Percentiles rank a stretch among this genome's conserved stretches.
phyloP scores from a whole-genome alignment of 1,140 invertebrate genomes.

The Psilanteris sp. region DNA sequence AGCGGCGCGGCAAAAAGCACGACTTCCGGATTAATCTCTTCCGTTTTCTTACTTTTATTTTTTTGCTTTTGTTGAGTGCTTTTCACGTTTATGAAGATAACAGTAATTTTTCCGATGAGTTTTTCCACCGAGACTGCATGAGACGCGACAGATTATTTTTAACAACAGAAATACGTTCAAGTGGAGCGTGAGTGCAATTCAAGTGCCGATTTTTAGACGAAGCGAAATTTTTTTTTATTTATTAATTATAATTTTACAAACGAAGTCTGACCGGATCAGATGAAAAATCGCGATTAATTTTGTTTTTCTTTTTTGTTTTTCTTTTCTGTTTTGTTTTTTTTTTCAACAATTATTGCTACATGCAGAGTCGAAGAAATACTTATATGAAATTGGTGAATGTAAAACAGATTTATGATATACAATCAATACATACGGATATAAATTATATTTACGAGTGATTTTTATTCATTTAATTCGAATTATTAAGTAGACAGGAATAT shows the following conservation, averaged over 20 bases:
- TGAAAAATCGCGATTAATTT: not conserved
- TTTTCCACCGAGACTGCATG: slow-evolving; percentile 19
- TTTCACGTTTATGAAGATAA: slow-evolving; percentile 51
- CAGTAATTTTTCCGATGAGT: slow-evolving; percentile 57
- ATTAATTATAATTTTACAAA: slow-evolving; percentile 28
- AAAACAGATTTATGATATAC: too few species aligned
- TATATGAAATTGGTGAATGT: too few species aligned
- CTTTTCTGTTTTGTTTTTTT: too few species aligned
- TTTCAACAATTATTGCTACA: too few species aligned
- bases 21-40: slow-evolving; percentile 62
- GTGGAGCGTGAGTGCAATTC: slow-evolving; percentile 3
- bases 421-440: too few species aligned
- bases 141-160: slow-evolving; percentile 51
- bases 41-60: slow-evolving; percentile 58
- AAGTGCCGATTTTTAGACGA: slow-evolving; percentile 26
- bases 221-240: slow-evolving; percentile 27
- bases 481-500: too few species aligned
- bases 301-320: too few species aligned
- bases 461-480: too few species aligned
- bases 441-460: too few species aligned
- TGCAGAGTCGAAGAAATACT: too few species aligned
- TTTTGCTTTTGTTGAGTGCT: slow-evolving; percentile 55
- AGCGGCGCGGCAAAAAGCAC: slow-evolving; percentile 40
- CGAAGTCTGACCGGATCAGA: not conserved
- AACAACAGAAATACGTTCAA: slow-evolving; percentile 29